Percentiles rank a stretch among this genome's conserved stretches.
phyloP scores from a whole-genome alignment of 2,113 vertebrate genomes.

The Riparia riparia region DNA sequence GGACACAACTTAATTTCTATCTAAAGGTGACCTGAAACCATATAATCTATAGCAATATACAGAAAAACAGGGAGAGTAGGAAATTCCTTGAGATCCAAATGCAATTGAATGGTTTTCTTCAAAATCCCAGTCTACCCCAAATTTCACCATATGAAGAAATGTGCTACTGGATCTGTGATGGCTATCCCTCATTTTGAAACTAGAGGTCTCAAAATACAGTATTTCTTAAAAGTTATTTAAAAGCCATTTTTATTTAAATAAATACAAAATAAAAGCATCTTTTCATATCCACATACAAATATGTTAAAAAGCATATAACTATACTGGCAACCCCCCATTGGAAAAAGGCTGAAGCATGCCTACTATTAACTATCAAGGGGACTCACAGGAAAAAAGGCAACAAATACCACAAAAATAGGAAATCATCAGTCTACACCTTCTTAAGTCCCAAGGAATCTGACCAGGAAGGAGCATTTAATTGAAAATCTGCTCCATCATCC shows the following conservation, averaged over 20 bases:
- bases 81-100: neutral
- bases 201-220: accelerated
- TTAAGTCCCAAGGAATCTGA: neutral
- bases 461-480: neutral
- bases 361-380: neutral
- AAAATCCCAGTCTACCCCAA: neutral
- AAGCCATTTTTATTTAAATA: neutral
- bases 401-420: neutral
- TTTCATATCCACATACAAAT: neutral
- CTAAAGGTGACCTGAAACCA: neutral
- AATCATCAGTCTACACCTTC: neutral
- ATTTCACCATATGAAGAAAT: neutral
- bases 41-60: neutral
- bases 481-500: neutral
- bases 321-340: accelerated
- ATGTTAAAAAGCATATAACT: neutral
- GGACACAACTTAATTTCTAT: neutral
- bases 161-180: neutral
- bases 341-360: neutral
- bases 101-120: neutral
- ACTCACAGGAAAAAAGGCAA: neutral
- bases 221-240: neutral
- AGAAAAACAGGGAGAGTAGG: neutral
- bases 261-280: neutral
- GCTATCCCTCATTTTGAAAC: neutral